These are phyloP conservation scores for Grammomys surdaster DNA, from an alignment of 2,113 vertebrate genomes.

Conservation along the genomic window DNA sequence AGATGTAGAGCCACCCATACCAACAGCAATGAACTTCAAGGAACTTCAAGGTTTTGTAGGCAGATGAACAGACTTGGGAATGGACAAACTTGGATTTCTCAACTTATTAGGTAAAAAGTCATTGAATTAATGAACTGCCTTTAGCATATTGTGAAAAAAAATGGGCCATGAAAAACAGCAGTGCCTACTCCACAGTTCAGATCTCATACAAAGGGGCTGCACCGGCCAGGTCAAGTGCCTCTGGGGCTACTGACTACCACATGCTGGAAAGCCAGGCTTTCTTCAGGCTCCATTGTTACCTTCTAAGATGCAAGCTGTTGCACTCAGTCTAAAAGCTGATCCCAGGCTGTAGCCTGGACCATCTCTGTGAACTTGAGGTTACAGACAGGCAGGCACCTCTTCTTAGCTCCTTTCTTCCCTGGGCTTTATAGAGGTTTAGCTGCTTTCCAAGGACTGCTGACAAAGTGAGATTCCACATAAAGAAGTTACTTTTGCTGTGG, in stretches of 20 bases:
- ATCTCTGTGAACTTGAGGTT: not conserved
- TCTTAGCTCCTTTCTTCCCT: not conserved
- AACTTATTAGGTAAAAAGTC: not conserved
- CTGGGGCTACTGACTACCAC: not conserved
- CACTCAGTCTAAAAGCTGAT: not conserved
- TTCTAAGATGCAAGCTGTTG: not conserved
- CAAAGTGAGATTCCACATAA: not conserved
- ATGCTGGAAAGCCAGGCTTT: not conserved
- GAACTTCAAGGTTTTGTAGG: not conserved
- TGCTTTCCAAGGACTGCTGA: not conserved
- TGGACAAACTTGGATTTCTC: not conserved
- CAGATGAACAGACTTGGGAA: not conserved
- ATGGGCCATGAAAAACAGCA: not conserved
- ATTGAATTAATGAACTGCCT: not conserved
- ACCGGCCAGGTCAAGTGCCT: not conserved
- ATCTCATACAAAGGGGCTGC: not conserved
- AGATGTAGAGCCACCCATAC: not conserved
- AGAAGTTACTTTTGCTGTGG: not conserved
- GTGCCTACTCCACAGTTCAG: not conserved
- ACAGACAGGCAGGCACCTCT: not conserved
- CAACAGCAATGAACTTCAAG: not conserved
- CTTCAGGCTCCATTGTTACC: not conserved
- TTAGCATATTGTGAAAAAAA: not conserved
- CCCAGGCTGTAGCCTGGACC: not conserved
- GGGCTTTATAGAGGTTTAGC: not conserved